phyloP scores from a whole-genome alignment of 2,888 invertebrate genomes.

The Cryptus viduatorius region DNA sequence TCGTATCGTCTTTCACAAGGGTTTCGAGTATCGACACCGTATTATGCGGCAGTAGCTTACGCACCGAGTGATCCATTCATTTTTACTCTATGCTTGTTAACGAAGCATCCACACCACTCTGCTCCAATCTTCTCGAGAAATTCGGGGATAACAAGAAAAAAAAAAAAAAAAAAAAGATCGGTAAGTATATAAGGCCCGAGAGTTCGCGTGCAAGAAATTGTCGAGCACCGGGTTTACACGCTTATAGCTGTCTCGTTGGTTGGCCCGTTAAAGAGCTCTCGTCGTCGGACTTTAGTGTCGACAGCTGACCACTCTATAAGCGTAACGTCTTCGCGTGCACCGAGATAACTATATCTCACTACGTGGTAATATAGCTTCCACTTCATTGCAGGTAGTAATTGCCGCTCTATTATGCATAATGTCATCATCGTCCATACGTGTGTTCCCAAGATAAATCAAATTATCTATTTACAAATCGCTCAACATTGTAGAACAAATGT shows the following conservation, averaged over 20 bases:
- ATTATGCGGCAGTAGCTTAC: conserved; percentile 8
- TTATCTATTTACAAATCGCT: not conserved
- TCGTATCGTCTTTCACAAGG: conserved; percentile 75
- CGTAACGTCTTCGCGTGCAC: conserved; percentile 46
- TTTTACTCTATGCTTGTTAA: conserved; percentile 60
- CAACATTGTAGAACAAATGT: not conserved
- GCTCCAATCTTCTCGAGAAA: not conserved
- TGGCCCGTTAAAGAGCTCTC: conserved; percentile 62
- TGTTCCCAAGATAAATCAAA: not conserved
- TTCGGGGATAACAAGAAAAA: not conserved
- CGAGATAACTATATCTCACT: conserved; percentile 14
- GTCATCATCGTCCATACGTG: not conserved
- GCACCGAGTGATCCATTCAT: conserved; percentile 6
- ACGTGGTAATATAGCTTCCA: not conserved
- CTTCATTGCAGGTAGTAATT: conserved; percentile 11
- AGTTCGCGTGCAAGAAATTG: conserved; percentile 59
- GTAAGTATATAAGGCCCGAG: conserved; percentile 1
- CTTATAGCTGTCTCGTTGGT: conserved; percentile 39
- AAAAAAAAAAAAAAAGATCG: not conserved
- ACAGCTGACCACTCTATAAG: conserved; percentile 76
- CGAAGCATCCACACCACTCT: conserved; percentile 32
- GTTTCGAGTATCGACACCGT: conserved; percentile 77
- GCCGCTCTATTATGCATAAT: conserved; percentile 19
- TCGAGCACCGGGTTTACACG: conserved; percentile 43
- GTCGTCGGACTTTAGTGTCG: conserved; percentile 68